phyloP scores from a whole-genome alignment of 2,888 invertebrate species.

The Notodonta dromedarius region DNA sequence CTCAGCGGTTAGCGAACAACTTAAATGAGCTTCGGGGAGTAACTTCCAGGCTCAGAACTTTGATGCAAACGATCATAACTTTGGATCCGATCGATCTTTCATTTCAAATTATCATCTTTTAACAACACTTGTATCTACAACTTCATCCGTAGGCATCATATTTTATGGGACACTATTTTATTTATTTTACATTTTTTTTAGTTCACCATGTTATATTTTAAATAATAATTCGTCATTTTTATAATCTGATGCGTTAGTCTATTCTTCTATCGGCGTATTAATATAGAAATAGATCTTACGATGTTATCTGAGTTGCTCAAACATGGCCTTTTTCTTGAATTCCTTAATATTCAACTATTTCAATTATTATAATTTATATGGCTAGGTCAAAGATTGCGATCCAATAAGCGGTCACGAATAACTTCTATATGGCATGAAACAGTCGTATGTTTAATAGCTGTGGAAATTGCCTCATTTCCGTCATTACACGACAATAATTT shows the following conservation, averaged over 20 bases:
- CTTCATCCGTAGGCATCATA: no score
- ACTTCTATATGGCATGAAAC: neutral
- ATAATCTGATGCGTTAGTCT: no score
- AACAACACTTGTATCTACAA: neutral
- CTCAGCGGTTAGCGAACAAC: conserved; percentile 12
- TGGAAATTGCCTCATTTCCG: neutral
- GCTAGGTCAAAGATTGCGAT: neutral
- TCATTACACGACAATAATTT: neutral
- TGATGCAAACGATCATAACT: conserved; percentile 5
- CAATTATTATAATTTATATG: neutral
- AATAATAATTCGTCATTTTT: no score
- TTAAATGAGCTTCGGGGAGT: conserved; percentile 28
- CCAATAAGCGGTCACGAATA: neutral
- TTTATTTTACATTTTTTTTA: no score
- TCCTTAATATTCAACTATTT: no score
- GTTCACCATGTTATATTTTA: no score
- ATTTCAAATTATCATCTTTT: conserved; percentile 8
- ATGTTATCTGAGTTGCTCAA: no score
- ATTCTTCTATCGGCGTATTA: no score
- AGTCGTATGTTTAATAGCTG: neutral
- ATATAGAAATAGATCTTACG: no score
- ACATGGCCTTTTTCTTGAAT: no score
- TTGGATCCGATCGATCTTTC: conserved; percentile 12
- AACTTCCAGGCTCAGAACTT: conserved; percentile 4
- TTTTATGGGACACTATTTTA: no score